Conservation (phyloP, 2,797 vertebrate species). For the Myripristis jacobus region DNA sequence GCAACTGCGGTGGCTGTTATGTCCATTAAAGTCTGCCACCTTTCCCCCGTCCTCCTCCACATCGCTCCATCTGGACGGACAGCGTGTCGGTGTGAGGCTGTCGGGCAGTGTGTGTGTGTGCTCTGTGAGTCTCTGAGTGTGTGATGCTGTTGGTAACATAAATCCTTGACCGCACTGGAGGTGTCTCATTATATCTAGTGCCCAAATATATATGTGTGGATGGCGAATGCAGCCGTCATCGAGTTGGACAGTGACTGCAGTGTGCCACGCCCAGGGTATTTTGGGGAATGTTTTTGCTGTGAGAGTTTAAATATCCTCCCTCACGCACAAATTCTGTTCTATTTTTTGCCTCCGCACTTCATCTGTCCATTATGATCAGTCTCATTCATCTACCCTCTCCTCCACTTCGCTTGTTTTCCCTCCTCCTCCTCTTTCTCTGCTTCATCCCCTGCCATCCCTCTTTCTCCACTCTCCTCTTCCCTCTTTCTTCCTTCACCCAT, state of each 20-base stretch:
- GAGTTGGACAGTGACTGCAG: neutral
- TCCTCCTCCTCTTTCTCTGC: no score
- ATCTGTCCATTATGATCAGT: conserved; percentile 38
- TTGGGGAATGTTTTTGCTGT: conserved; percentile 17
- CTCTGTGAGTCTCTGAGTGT: conserved; percentile 4
- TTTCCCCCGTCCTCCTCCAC: conserved; percentile 45
- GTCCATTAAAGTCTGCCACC: conserved; percentile 57
- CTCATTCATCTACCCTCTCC: conserved; percentile 34
- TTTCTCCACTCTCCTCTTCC: conserved; percentile 49
- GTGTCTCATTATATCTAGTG: neutral
- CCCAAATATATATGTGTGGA: neutral
- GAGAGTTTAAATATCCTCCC: conserved; percentile 28
- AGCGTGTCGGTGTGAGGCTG: conserved; percentile 24
- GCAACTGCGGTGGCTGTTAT: conserved; percentile 52
- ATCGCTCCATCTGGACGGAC: conserved; percentile 22
- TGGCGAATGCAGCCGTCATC: no score
- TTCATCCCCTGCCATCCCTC: no score
- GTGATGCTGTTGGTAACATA: conserved; percentile 5
- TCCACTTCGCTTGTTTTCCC: conserved; percentile 21
- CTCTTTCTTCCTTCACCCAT: conserved; percentile 25
- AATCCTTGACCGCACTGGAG: neutral
- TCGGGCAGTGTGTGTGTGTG: conserved; percentile 7
- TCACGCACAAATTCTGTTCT: conserved; percentile 24
- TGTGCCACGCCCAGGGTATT: neutral
- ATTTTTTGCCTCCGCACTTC: conserved; percentile 47